Evolutionary conservation across 2,888 invertebrate species (phyloP), one percentile per base, ranked within the genome.

Genomic region (Drosophila merina): DNA sequence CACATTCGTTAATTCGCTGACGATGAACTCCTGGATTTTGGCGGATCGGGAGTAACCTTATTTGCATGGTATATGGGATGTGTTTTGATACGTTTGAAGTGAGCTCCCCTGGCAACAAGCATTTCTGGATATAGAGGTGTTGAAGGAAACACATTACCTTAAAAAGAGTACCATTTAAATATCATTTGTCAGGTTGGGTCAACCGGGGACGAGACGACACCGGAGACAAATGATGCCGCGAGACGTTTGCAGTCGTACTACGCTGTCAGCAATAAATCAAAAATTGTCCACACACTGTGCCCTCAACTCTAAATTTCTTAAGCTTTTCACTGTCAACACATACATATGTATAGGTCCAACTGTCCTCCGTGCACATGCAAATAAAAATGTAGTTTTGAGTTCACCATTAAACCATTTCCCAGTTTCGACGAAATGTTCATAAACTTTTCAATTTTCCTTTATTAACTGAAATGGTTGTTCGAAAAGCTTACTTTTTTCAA

Each of bases 1-100:
- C 84, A 58, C 56, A 73, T 64, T 84, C 86, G 82, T 86, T 82
- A 82, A 82, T 82, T 84, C 72, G 84, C 75, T 86, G 77, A 73
- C 69, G 74, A 33, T 50, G 75, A 66, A 47, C 71, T 68, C 54
- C 52, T 36, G 42, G 42, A 42, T 40, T 38, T 38, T 57, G 44
- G 20, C 3, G n/a, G 1, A 2, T 6, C 42, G 50, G 30, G 10
- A 20, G 12, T 71, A 82, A 82, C 74, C 78, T 59, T 72, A 82
- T 82, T 82, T 86, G 63, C 86, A 77, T 75, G 62, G 42, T 54
- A 58, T 47, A 77, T 64, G 81, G 67, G 86, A 51, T 50, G 36
- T 33, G 30, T 45, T 45, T 14, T 25, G 44, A 86, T 82, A 77
- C 74, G 71, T 74, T 86, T 82, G 82, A 82, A 72, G 84, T 84